Base-by-base conservation (phyloP, 2,797 vertebrate genomes). In the Margarornis squamiger region DNA sequence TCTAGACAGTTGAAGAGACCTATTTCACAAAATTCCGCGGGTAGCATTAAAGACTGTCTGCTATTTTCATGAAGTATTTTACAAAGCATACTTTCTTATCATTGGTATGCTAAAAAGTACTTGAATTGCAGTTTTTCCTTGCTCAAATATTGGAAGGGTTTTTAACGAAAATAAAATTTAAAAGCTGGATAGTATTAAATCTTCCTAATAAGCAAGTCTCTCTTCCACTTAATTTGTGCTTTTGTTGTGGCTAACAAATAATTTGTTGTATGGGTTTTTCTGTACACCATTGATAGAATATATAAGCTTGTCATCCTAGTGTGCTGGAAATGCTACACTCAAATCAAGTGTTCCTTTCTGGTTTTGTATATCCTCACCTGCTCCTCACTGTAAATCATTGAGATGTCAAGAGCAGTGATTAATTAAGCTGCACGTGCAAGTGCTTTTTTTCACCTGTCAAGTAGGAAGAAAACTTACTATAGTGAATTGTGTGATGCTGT, bases 341-440 rank as follows among this genome's bases (percentile, higher is more conserved):
- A 93, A 94, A 97, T 97, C 91, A 97, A 98, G 98, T 97, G 97
- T 92, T 97, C 93, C 92, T 97, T 97, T 98, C 89, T 97, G 97
- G 97, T 98, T 98, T 98, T 98, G 97, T 99, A 97, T 98, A 97
- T 98, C 97, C 98, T 99, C 99, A 99, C 99, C 99, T 99, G 99
- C 99, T 99, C 98, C 98, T 97, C 98, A 98, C 98, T 98, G 98
- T 98, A 98, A 99, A 99, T 99, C 98, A 98, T 96, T 97, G 98
- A 98, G 97, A 98, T 93, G 98, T 99, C 98, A 99, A 99, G 98
- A 98, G 97, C 98, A 97, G 94, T 98, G 98, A 98, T 98, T 98
- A 98, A 99, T 99, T 98, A 98, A 98, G 96, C 98, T 98, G 98
- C 99, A 99, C 98, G 98, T 99, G 99, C 98, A 98, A 98, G 97